Percentiles rank a stretch among this genome's conserved stretches.
phyloP scores from a whole-genome alignment of 1,140 invertebrate genomes.

The Trichonephila inaurata region DNA sequence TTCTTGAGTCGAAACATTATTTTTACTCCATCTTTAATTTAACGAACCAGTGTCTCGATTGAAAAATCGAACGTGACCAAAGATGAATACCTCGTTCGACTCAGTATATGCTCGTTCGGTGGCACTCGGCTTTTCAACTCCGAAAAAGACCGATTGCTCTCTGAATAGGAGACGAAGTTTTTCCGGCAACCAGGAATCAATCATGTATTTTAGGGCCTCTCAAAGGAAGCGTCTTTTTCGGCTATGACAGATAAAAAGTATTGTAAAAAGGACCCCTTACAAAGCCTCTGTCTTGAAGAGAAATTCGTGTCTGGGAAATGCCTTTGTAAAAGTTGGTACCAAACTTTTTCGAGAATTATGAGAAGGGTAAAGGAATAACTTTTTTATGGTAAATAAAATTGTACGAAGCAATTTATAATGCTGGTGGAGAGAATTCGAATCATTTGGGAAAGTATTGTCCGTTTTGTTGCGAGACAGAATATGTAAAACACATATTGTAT shows the following conservation, averaged over 20 bases:
- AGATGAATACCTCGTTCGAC: neutral
- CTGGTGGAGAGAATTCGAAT: too few relatives aligned
- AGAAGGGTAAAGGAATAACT: neutral
- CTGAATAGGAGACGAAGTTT: neutral
- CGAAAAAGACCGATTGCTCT: neutral
- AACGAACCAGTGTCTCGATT: too few relatives aligned
- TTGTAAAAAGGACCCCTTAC: neutral
- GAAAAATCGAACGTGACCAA: neutral
- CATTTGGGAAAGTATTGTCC: too few relatives aligned
- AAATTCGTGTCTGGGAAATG: neutral
- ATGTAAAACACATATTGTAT: too few relatives aligned
- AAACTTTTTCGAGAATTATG: neutral
- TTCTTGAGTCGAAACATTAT: too few relatives aligned
- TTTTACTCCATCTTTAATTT: too few relatives aligned
- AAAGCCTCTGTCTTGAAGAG: neutral
- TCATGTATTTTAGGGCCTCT: constrained; percentile 7
- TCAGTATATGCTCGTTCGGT: neutral
- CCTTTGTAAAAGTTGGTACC: neutral
- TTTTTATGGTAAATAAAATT: neutral
- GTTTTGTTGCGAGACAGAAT: too few relatives aligned
- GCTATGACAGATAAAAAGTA: neutral
- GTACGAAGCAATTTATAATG: too few relatives aligned
- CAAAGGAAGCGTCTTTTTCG: neutral
- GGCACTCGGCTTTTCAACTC: neutral
- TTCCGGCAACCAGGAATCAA: constrained; percentile 6